Base-by-base conservation (phyloP, 2,888 invertebrate genomes). In the Ditylenchus weischeri region DNA sequence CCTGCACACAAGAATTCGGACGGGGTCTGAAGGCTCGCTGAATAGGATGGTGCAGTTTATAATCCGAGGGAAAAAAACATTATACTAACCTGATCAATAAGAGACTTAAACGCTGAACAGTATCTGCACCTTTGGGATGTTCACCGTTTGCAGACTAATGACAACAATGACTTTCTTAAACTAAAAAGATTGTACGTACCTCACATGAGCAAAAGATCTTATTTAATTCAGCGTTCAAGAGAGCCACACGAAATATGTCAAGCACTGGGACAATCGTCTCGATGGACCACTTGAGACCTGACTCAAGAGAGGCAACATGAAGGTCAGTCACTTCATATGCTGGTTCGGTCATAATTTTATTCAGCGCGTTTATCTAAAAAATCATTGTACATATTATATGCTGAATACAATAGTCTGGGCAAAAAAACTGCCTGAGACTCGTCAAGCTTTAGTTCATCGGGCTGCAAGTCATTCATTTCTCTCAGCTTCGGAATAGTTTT, bases 201-300 rank as follows among this genome's bases (percentile, higher is more conserved):
- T 60, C 19, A 35, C 50, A 43, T 3, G 69, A 69, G 57, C 69
- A 73, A 50, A 76, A 69, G 35, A 61, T 64, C 57, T 61, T 65
- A 65, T 76, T 73, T 60, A 89, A 83, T 58, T 84, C 76, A 8
- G 85, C 83, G 73, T 88, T 88, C 58, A 91, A 88, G 50, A 93
- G 88, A 0, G 91, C 90, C 80, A 94, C 85, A 73, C 95, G 88
- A 18, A 92, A 87, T 7, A 94, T 86, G 83, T 96, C 95, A 75
- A 96, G 84, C 7, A 90, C 90, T 0, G 95, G 95, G 83, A 93
- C 93, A 0, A 93, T 86, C 72, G 89, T 87, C 81, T 90, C 90
- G 84, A 88, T 87, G 49, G 89, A 89, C 91, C 91, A 91, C 68
- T 87, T 85, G 29, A 70, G 84, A 77, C 89, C 85, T 79, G 86